These are phyloP conservation scores for Aotus griseimembra DNA, from an alignment of 2,797 vertebrate genomes.

Conservation along the genomic window DNA sequence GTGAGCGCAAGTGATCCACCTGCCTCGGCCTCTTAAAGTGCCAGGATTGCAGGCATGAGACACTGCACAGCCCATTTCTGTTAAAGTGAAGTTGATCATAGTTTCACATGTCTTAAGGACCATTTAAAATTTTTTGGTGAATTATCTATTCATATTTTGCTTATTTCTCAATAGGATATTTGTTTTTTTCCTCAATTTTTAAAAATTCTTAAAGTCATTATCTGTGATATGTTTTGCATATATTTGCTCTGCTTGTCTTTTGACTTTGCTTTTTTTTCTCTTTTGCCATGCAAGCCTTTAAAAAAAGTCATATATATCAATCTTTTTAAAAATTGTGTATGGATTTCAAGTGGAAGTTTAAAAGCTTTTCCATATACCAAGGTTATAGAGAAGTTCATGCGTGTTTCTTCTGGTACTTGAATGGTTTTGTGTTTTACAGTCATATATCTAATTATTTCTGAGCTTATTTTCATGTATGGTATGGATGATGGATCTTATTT, in stretches of 20 bases:
- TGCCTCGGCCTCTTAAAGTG: not conserved
- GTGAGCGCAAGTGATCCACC: not conserved
- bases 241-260: not conserved
- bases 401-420: not conserved
- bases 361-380: not conserved
- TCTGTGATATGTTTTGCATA: not conserved
- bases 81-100: not conserved
- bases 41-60: not conserved
- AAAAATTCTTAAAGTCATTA: not conserved
- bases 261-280: not conserved
- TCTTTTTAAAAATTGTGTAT: not conserved
- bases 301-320: not conserved
- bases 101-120: not conserved
- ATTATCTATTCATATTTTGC: not conserved
- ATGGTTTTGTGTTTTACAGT: not conserved
- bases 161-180: not conserved
- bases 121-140: not conserved
- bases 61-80: not conserved
- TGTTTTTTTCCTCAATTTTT: not conserved
- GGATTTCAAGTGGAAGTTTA: not conserved
- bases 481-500: not conserved
- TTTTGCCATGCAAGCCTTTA: not conserved
- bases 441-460: not conserved
- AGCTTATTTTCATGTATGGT: not conserved
- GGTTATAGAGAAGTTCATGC: not conserved